A percentile compares a stretch with the other conserved stretches of the same genome.
Evolutionary conservation across 37 sponge, comb jelly and placozoan species (phyloP).

Genomic region (Hexactinellida sp.): DNA sequence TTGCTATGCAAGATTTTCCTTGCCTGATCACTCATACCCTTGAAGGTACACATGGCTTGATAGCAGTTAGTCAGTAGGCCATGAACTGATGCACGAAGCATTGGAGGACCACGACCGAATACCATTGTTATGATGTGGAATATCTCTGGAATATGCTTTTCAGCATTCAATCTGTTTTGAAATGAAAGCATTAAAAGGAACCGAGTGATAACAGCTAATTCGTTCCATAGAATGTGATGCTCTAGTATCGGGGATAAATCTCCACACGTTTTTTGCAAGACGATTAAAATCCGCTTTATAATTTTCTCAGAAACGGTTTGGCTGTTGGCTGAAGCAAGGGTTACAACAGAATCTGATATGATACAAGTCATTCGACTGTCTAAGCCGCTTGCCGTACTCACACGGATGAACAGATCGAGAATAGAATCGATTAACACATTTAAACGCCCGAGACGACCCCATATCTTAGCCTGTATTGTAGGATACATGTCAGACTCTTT

Average conservation of each 20-base stretch:
- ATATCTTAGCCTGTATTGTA: not conserved
- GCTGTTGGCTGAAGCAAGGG: not conserved
- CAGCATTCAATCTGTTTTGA: not conserved
- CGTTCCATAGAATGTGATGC: conserved; percentile 11
- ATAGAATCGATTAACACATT: not conserved
- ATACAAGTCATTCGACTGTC: conserved; percentile 6
- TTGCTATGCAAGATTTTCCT: not conserved
- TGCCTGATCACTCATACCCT: not conserved
- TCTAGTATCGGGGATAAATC: not conserved
- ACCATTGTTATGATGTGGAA: conserved; percentile 9
- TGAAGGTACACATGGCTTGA: conserved; percentile 7
- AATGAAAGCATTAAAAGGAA: conserved; percentile 2
- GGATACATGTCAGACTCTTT: conserved; percentile 1
- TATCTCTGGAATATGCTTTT: not conserved
- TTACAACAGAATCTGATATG: not conserved
- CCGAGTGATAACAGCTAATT: conserved; percentile 3
- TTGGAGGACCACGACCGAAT: not conserved
- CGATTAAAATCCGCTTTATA: not conserved
- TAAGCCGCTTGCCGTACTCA: not conserved
- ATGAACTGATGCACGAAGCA: conserved; percentile 2
- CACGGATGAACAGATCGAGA: not conserved
- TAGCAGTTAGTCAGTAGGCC: not conserved
- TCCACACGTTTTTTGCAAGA: not conserved
- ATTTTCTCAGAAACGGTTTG: not conserved
- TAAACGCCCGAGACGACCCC: not conserved